phyloP scores from a whole-genome alignment of 2,888 invertebrate species.

The Eristalis intricaria region DNA sequence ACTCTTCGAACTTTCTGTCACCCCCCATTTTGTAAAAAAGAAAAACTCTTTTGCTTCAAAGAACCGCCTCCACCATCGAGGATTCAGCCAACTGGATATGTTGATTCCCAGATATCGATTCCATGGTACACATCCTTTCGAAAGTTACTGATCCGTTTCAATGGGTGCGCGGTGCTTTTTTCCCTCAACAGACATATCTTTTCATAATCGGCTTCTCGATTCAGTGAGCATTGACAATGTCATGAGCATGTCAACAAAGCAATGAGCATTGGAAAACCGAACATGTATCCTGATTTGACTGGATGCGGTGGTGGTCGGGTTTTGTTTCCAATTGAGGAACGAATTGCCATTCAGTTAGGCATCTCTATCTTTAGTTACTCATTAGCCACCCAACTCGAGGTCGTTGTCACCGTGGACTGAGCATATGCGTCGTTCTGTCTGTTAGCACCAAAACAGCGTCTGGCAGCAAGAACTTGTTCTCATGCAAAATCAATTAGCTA shows the following conservation, averaged over 20 bases:
- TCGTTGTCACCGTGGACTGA: neutral
- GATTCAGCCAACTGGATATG: conserved; percentile 19
- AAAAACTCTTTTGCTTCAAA: neutral
- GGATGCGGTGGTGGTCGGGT: too few species aligned
- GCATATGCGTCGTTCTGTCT: conserved; percentile 21
- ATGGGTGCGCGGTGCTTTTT: neutral
- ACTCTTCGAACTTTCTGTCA: neutral
- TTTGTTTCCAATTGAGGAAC: too few species aligned
- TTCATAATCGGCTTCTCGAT: conserved; percentile 28
- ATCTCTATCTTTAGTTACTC: too few species aligned
- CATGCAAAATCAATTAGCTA: conserved; percentile 13
- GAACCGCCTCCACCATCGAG: neutral
- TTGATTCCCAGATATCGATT: conserved; percentile 31
- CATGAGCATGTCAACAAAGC: conserved; percentile 21
- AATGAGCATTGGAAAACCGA: neutral
- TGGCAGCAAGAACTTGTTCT: conserved; percentile 18
- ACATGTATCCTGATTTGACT: conserved; percentile 8
- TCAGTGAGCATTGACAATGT: conserved; percentile 53
- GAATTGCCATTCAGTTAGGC: too few species aligned
- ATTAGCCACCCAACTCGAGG: neutral
- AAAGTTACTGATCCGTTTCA: neutral
- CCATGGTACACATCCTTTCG: conserved; percentile 13
- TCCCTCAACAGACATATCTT: conserved; percentile 20
- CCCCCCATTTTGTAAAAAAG: neutral
- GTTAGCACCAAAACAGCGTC: neutral